These are phyloP conservation scores for Spodoptera exigua DNA, from an alignment of 2,888 invertebrate species.

Conservation along the genomic window DNA sequence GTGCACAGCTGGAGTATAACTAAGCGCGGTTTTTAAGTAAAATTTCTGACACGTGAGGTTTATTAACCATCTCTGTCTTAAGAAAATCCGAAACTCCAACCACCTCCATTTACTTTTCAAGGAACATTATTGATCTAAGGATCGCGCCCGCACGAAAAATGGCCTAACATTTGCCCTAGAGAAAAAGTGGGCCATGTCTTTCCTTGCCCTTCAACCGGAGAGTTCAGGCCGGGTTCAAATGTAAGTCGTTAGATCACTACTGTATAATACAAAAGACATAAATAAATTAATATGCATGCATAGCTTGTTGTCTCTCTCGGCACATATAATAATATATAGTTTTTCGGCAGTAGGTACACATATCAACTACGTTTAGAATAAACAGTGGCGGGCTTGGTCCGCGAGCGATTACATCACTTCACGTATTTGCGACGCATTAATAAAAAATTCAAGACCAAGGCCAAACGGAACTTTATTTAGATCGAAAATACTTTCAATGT, in stretches of 20 bases:
- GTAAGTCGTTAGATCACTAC: constrained; percentile 69
- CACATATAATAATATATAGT: constrained; percentile 14
- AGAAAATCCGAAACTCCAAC: constrained; percentile 13
- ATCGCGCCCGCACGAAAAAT: constrained; percentile 37
- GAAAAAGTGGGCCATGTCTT: constrained; percentile 65
- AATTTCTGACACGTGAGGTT: constrained; percentile 12
- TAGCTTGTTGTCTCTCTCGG: constrained; percentile 32
- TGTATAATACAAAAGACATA: constrained; percentile 57
- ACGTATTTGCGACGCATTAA: constrained; percentile 24
- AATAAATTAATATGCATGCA: constrained; percentile 52
- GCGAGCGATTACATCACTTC: constrained; percentile 44
- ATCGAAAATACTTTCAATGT: constrained; percentile 16
- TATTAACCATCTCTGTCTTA: constrained; percentile 7
- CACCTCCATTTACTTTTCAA: constrained; percentile 17
- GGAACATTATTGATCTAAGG: constrained; percentile 60
- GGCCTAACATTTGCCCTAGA: constrained; percentile 50
- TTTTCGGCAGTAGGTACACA: constrained; percentile 16
- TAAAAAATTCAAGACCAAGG: constrained; percentile 46
- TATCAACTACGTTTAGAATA: constrained; percentile 34
- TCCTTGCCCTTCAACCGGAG: constrained; percentile 65
- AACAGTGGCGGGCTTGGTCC: constrained; percentile 16
- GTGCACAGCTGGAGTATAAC: too few relatives aligned
- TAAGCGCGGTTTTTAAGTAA: constrained; percentile 13
- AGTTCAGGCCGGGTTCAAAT: constrained; percentile 68
- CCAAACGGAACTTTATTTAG: constrained; percentile 42